Evolutionary conservation across 2,113 vertebrate species (phyloP).

Genomic region (Delphinus delphis): DNA sequence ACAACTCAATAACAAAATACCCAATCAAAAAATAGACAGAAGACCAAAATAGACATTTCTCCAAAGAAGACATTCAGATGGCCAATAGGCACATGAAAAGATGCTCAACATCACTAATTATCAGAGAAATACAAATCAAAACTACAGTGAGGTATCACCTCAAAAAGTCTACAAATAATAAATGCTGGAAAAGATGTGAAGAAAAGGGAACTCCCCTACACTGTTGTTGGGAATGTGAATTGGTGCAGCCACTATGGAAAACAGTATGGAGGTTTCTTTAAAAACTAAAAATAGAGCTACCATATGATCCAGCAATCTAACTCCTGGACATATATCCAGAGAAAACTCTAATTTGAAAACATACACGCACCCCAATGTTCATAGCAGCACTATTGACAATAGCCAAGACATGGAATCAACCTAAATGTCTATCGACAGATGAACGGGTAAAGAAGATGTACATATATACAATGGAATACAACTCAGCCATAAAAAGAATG

Average conservation of each 20-base stretch:
- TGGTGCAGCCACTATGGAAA: background rate
- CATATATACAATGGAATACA: background rate
- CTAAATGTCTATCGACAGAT: background rate
- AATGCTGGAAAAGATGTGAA: background rate
- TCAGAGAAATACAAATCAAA: background rate
- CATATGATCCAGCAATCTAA: background rate
- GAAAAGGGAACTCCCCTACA: background rate
- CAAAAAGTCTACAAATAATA: background rate
- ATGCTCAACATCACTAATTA: background rate
- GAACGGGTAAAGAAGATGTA: background rate
- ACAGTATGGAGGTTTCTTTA: background rate
- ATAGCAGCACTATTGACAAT: background rate
- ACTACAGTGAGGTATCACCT: background rate
- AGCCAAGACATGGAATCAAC: background rate
- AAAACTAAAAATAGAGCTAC: background rate
- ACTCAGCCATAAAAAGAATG: background rate
- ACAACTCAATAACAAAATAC: background rate
- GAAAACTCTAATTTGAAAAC: background rate
- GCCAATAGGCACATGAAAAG: background rate
- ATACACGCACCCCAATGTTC: background rate
- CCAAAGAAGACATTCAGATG: background rate
- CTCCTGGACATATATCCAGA: background rate
- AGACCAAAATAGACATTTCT: background rate
- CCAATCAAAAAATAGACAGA: background rate
- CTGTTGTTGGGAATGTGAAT: background rate